These are phyloP conservation scores for Hirundo rustica DNA, from an alignment of 2,797 vertebrate genomes.

Conservation along the genomic window DNA sequence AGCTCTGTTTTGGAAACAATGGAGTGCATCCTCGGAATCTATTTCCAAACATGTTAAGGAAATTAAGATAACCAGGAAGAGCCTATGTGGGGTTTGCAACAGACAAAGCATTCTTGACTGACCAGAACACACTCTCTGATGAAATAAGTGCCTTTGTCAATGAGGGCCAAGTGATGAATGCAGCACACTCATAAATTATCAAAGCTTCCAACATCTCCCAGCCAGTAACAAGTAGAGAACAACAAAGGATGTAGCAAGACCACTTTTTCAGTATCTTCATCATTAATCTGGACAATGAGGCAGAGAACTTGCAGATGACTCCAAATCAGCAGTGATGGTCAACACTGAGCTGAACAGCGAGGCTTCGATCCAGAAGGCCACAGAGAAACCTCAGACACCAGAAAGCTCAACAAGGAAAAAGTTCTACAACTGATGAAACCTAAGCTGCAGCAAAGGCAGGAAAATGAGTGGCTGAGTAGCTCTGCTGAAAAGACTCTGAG, in stretches of 20 bases:
- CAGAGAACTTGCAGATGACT: background rate
- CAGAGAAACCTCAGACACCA: background rate
- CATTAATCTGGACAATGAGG: background rate
- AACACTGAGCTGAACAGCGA: background rate
- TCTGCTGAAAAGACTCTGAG: background rate
- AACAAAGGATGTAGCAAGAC: fast-evolving
- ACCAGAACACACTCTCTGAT: background rate
- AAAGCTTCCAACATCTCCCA: background rate
- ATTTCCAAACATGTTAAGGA: background rate
- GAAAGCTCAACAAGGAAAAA: background rate
- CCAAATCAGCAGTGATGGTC: background rate
- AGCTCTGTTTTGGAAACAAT: background rate
- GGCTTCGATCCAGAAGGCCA: background rate
- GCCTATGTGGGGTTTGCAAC: background rate
- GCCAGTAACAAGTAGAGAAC: background rate
- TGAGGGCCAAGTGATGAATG: background rate
- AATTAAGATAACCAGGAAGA: background rate
- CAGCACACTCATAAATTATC: background rate
- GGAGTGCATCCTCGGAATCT: background rate
- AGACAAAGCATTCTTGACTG: background rate
- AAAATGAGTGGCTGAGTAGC: background rate
- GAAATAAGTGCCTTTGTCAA: background rate
- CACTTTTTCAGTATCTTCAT: background rate
- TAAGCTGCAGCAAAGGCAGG: background rate
- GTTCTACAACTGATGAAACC: background rate